Evolutionary conservation across 2,113 vertebrate species (phyloP).

Genomic region (Vimba vimba): DNA sequence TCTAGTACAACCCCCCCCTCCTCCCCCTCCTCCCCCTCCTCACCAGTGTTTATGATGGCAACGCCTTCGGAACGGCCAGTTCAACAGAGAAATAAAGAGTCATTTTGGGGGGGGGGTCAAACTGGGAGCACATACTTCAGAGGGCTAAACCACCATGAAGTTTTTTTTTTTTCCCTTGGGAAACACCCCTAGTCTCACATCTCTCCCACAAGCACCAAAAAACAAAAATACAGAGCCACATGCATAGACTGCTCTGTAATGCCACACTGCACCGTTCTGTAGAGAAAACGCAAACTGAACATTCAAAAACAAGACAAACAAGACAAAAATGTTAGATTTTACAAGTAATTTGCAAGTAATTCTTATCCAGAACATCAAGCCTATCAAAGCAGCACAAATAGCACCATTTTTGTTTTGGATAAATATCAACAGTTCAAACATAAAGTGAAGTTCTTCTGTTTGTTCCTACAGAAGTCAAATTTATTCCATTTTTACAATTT

Average conservation of each 20-base stretch:
- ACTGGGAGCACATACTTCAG: slow-evolving; percentile 40
- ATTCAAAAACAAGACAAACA: neutral
- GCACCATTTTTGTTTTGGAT: neutral
- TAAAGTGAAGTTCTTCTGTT: neutral
- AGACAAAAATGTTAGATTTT: neutral
- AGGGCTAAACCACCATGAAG: slow-evolving; percentile 33
- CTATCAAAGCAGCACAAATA: neutral
- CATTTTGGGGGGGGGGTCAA: neutral
- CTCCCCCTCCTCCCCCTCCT: neutral
- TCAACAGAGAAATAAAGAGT: slow-evolving; percentile 48
- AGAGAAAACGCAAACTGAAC: neutral
- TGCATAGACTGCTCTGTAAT: neutral
- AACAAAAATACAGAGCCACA: neutral
- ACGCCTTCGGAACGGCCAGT: slow-evolving; percentile 39
- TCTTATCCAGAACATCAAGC: neutral
- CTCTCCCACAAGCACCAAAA: neutral
- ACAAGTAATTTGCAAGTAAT: neutral
- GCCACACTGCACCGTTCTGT: neutral
- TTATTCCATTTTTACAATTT: neutral
- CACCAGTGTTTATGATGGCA: slow-evolving; percentile 51
- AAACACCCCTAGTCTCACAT: slow-evolving; percentile 33
- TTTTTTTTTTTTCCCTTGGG: neutral
- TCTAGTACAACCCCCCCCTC: slow-evolving; percentile 23
- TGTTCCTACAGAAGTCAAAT: neutral
- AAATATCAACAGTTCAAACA: neutral